Evolutionary conservation across 2,113 vertebrate species (phyloP).

Genomic region (Daubentonia madagascariensis): DNA sequence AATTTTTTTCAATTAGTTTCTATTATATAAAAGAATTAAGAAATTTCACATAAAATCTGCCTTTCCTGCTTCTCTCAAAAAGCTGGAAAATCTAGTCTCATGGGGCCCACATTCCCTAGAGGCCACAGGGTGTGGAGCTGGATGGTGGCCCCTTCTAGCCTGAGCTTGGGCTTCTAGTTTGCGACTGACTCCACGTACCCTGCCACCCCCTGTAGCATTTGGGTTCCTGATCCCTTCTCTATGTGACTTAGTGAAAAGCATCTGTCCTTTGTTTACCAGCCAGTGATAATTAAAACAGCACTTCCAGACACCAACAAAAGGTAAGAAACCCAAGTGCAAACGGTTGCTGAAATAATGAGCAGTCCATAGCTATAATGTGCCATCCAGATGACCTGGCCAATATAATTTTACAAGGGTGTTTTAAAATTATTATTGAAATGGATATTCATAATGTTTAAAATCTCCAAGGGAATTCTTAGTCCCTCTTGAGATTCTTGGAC

Average conservation of each 20-base stretch:
- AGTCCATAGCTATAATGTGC: neutral
- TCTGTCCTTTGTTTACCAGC: neutral
- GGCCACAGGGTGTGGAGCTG: neutral
- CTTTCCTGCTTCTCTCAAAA: neutral
- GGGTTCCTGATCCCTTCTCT: neutral
- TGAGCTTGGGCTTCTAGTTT: neutral
- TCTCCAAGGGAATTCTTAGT: neutral
- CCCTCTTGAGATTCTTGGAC: neutral
- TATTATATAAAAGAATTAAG: neutral
- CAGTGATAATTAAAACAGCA: neutral
- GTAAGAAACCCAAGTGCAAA: neutral
- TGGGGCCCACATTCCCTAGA: rapidly evolving
- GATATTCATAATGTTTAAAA: neutral
- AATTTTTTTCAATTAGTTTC: neutral
- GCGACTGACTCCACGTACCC: neutral
- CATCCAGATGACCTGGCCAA: neutral
- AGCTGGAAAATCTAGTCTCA: neutral
- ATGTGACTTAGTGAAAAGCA: neutral
- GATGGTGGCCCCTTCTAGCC: too few species aligned
- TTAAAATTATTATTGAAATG: neutral
- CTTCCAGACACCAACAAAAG: neutral
- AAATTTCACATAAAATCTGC: neutral
- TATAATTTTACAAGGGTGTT: neutral
- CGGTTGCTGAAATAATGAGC: neutral
- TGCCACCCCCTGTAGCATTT: neutral